phyloP scores from a whole-genome alignment of 2,797 vertebrate genomes.

The Scolopax bukidnonensis region DNA sequence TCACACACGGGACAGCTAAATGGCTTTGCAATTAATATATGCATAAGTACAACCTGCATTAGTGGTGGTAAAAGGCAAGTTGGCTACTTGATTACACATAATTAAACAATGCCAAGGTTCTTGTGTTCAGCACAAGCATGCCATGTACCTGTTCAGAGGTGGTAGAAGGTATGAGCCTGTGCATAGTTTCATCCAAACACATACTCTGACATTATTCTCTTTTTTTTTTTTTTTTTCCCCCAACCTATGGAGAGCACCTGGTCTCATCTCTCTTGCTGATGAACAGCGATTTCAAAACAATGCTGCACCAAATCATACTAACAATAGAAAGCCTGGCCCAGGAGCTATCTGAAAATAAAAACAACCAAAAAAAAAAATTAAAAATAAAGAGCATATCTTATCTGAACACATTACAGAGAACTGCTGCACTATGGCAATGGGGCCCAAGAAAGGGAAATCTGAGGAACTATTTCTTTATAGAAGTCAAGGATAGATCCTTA shows the following conservation, averaged over 20 bases:
- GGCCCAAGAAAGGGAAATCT: constrained; percentile 38
- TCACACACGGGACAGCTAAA: constrained; percentile 69
- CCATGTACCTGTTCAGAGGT: background rate
- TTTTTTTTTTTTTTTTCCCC: background rate
- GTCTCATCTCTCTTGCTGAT: background rate
- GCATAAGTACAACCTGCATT: constrained; percentile 74
- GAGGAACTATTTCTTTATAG: constrained; percentile 29
- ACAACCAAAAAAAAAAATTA: background rate
- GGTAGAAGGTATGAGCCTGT: background rate
- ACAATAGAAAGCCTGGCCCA: background rate
- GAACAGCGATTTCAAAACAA: background rate
- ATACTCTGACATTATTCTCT: background rate
- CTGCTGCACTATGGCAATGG: constrained; percentile 16
- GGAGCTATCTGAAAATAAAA: constrained; percentile 31
- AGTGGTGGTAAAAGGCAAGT: constrained; percentile 37
- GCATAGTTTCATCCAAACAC: background rate
- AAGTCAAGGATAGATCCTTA: constrained; percentile 45
- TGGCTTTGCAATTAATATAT: constrained; percentile 71
- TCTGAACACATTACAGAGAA: constrained; percentile 23
- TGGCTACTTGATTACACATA: constrained; percentile 44
- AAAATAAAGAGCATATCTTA: constrained; percentile 20
- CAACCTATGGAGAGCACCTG: background rate
- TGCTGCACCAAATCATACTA: background rate
- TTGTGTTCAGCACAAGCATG: accelerated
- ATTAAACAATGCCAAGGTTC: constrained; percentile 28